These are phyloP conservation scores for Picus viridis DNA, from an alignment of 2,797 vertebrate species.

Conservation along the genomic window DNA sequence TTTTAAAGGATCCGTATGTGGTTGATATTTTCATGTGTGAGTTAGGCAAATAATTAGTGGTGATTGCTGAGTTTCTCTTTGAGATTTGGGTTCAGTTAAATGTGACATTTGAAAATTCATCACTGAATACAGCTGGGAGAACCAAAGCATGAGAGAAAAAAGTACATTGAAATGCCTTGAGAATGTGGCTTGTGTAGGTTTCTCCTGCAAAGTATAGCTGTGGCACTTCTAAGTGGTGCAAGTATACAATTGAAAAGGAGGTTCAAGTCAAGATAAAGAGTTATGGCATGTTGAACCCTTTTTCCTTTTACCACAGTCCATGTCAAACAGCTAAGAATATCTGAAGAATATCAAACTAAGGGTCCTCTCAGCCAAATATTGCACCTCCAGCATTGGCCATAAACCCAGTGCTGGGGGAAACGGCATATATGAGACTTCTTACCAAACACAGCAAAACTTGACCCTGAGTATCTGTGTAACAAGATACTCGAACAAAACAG, in stretches of 20 bases:
- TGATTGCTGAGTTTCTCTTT: neutral
- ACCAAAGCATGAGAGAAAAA: neutral
- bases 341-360: neutral
- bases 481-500: neutral
- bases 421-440: neutral
- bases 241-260: neutral
- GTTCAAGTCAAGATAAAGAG: neutral
- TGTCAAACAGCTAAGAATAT: neutral
- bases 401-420: neutral
- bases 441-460: neutral
- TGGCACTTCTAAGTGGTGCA: neutral
- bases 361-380: neutral
- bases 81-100: conserved; percentile 1
- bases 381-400: neutral
- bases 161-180: neutral
- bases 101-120: neutral
- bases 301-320: neutral
- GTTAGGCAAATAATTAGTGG: neutral
- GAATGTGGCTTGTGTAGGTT: neutral
- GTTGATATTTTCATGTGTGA: neutral
- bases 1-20: conserved; percentile 13
- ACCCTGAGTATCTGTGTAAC: neutral
- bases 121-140: neutral
- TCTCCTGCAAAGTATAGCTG: neutral
- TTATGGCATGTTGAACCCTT: neutral